Evolutionary conservation across 2,888 invertebrate genomes (phyloP), one percentile per base, ranked within the genome.

Genomic region (Anthoptus insignis): DNA sequence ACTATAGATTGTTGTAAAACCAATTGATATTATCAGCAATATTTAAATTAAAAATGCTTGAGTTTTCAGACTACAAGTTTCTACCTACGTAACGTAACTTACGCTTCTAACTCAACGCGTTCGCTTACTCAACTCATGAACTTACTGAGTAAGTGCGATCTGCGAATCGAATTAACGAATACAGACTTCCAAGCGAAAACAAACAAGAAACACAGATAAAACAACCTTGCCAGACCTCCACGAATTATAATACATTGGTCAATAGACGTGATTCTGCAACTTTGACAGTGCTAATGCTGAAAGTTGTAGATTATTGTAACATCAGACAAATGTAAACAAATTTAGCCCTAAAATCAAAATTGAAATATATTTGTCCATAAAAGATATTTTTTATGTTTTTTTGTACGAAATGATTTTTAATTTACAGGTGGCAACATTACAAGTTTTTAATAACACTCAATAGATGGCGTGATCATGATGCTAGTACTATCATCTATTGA

Each of bases 21-120:
- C 70, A 69, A 71, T 69, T 57, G 59, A 66, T 74, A 69, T 63
- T 74, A 69, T 63, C 65, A 64, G 65, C 68, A 74, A 69, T 70
- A 69, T 67, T 67, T 70, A 58, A 64, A 71, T 68, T 58, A 67
- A 64, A 58, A 66, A 60, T 57, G 61, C 63, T 56, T 64, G 59
- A 70, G 64, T 56, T 64, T 21, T 21, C 45, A 45, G 45, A 45
- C 21, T 45, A 22, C 45, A 22, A 45, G 45, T 45, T 21, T 13
- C 37, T n/a, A 42, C 2, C n/a, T 39, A 39, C 39, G 6, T 27
- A 7, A 39, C 45, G 22, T 22, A 45, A 45, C 22, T 45, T 45
- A 45, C 45, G 21, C 22, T 45, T n/a, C n/a, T 2, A 45, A 45
- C 42, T 42, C 42, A 70, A 67, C 70, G 66, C 69, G 65, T 67